These are phyloP conservation scores for Drosophila cyrtoloma DNA, from an alignment of 2,888 invertebrate species.

Conservation along the genomic window DNA sequence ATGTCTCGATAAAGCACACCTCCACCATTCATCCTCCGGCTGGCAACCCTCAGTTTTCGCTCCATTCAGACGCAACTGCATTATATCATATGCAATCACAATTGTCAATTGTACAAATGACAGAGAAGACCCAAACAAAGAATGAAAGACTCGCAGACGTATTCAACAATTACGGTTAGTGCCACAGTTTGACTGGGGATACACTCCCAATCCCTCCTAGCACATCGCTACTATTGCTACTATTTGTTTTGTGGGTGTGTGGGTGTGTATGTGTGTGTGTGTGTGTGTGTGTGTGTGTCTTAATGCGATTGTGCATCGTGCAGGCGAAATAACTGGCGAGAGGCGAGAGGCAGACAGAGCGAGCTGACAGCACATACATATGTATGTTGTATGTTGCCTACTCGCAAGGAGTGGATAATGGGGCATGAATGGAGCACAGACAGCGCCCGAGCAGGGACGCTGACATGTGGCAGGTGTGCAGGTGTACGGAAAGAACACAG, in stretches of 20 bases:
- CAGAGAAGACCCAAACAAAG: slow-evolving; percentile 43
- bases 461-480: slow-evolving; percentile 51
- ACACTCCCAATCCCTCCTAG: slow-evolving; percentile 6
- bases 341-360: slow-evolving; percentile 26
- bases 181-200: slow-evolving; percentile 73
- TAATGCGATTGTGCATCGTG: slow-evolving; percentile 50
- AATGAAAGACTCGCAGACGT: slow-evolving; percentile 53
- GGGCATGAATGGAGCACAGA: slow-evolving; percentile 53
- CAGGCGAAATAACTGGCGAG: slow-evolving; percentile 8
- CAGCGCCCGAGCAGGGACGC: slow-evolving; percentile 9
- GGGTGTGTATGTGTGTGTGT: no score
- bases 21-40: neutral
- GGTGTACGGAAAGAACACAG: slow-evolving; percentile 26
- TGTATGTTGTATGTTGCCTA: slow-evolving; percentile 12
- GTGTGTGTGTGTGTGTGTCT: slow-evolving; percentile 10
- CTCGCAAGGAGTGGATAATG: slow-evolving; percentile 69
- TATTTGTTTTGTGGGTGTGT: neutral
- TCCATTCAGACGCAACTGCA: slow-evolving; percentile 49
- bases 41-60: neutral
- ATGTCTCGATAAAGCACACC: slow-evolving; percentile 22
- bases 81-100: slow-evolving; percentile 78
- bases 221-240: slow-evolving; percentile 33
- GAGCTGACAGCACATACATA: slow-evolving; percentile 12
- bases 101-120: slow-evolving; percentile 77
- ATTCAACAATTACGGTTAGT: slow-evolving; percentile 76